Base-by-base conservation (phyloP, 2,888 invertebrate genomes). In the Abrostola tripartita region DNA sequence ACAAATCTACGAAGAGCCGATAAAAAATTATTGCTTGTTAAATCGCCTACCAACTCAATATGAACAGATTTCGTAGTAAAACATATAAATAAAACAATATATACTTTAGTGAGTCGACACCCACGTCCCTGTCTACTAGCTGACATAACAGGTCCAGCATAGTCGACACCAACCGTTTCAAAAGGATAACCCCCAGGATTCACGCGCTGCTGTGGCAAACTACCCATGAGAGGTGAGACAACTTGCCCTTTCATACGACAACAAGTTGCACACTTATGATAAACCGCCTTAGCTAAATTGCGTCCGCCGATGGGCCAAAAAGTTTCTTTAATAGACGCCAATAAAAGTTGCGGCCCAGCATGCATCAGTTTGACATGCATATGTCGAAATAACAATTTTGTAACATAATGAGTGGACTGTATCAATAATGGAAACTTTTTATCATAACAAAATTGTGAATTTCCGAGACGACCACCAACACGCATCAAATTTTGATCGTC, bases 11-110 rank as follows among this genome's bases (percentile, higher is more conserved):
- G 64, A 14, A 78, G 50, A 0, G 74, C 72, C 35, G 57, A 41
- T 10, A 74, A 47, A 50, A 50, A 78, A 47, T 41, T 65, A 42
- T 74, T 69, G 50, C 74, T 77, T 0, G 73, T 76, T 55, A 81
- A 68, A 47, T 79, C 73, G 38, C 71, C 69, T 14, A 77, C 74
- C n/a, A 77, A 38, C 7, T 79, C 77, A 2, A 71, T 11, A 40
- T 78, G 76, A 5, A 79, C 55, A 1, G 76, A 64, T n/a, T 75
- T 75, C 0, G 72, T 77, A 2, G 66, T 41, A 10, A 74, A 74
- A 42, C 71, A 79, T 5, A 77, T 49, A 47, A 78, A 75, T 38
- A 71, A 58, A 24, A 61, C 61, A 14, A 78, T 64, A 35, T 74
- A 76, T 1, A 64, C 67, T 14, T 77, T 78, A 6, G 74, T 63